phyloP scores from a whole-genome alignment of 2,797 vertebrate species.

The Carapus acus region DNA sequence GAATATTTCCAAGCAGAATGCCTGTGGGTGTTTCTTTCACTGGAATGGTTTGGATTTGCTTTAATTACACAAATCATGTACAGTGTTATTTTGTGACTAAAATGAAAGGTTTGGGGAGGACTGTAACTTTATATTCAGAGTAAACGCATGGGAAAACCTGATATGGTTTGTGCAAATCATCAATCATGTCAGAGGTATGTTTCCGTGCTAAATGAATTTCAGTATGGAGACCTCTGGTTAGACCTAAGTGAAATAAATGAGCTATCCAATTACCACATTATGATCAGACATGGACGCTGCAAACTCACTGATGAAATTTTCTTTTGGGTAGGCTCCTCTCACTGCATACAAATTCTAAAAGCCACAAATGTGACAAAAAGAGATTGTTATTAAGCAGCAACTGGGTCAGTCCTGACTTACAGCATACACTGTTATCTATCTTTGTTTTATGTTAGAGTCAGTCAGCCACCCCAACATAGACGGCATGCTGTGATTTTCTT shows the following conservation, averaged over 20 bases:
- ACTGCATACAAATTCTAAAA: constrained; percentile 10
- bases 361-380: background rate
- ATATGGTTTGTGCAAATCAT: constrained; percentile 46
- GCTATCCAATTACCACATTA: constrained; percentile 65
- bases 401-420: background rate
- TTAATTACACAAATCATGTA: constrained; percentile 46
- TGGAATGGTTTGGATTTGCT: constrained; percentile 33
- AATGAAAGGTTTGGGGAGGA: constrained; percentile 11
- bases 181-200: constrained; percentile 53
- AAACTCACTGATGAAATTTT: constrained; percentile 18
- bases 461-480: constrained; percentile 5
- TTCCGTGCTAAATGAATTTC: constrained; percentile 57
- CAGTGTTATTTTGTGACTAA: constrained; percentile 9
- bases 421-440: background rate
- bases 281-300: constrained; percentile 47
- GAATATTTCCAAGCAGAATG: constrained; percentile 59
- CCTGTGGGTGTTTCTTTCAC: constrained; percentile 39
- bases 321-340: constrained; percentile 25
- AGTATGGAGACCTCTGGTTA: constrained; percentile 55
- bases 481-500: background rate
- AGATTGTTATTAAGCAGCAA: constrained; percentile 19
- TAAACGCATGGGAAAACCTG: constrained; percentile 31
- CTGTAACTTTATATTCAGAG: background rate
- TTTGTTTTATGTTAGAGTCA: constrained; percentile 17
- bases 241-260: constrained; percentile 65